These are phyloP conservation scores for Monarcha castaneiventris DNA, from an alignment of 2,113 vertebrate genomes.

Conservation along the genomic window DNA sequence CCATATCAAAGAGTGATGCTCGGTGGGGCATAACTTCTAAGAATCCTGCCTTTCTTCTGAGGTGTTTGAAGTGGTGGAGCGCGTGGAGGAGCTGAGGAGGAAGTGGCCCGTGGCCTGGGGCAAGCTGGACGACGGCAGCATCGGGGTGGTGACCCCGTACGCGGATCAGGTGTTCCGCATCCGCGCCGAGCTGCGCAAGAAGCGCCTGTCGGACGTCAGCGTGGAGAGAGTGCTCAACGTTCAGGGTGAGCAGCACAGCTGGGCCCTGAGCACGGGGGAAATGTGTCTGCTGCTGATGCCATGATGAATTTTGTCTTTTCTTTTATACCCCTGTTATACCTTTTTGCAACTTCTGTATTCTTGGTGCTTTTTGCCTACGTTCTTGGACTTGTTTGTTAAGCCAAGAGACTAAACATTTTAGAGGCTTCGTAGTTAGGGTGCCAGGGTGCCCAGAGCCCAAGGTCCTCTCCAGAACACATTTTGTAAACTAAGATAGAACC, in stretches of 20 bases:
- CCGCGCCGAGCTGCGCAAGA: conserved; percentile 94
- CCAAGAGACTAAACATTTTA: no score
- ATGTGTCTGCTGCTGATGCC: background rate
- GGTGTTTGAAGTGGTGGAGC: conserved; percentile 98
- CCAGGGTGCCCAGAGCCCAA: no score
- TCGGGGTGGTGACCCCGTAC: conserved; percentile 96
- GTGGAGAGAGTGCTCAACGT: conserved; percentile 97
- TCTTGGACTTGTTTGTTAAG: no score
- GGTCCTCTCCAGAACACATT: no score
- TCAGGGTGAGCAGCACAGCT: conserved; percentile 83
- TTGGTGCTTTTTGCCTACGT: no score
- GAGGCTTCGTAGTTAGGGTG: no score
- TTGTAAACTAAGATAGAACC: no score
- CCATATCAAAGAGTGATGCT: background rate
- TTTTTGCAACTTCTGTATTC: no score
- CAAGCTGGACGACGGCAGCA: conserved; percentile 95
- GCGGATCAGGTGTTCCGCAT: conserved; percentile 98
- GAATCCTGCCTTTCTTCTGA: conserved; percentile 52
- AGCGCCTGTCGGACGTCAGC: conserved; percentile 95
- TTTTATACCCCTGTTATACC: no score
- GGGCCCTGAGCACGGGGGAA: background rate
- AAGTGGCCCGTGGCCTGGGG: conserved; percentile 99
- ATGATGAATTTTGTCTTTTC: no score
- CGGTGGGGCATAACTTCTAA: background rate
- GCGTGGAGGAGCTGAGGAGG: conserved; percentile 93